Base-by-base conservation (phyloP, 2,888 invertebrate genomes). In the Holacanthella duospinosa region DNA sequence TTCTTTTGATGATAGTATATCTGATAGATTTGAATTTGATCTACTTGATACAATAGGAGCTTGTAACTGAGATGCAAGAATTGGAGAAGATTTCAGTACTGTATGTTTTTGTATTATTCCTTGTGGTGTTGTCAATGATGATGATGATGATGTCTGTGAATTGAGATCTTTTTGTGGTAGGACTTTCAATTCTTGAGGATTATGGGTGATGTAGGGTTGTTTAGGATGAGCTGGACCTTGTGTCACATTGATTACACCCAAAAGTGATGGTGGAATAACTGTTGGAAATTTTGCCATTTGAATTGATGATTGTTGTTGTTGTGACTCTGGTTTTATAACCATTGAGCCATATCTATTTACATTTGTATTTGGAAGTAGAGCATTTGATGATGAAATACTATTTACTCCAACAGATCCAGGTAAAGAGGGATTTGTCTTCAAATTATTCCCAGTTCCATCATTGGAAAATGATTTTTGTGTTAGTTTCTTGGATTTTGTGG, bases 21-120 rank as follows among this genome's bases (percentile, higher is more conserved):
- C 9, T 12, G 36, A 12, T 12, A 12, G 9, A 16, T 6, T 58
- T 29, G 36, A 12, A 24, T 9, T 12, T 6, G 12, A 57, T 48
- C 43, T 59, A 24, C n/a, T 62, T 16, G 48, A 27, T 21, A 56
- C 27, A 36, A 21, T 57, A 29, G 64, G 59, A 25, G 68, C 65
- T 59, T 71, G 71, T 1, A 72, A 62, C 55, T 72, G 70, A 12
- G 72, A 72, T 19, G 71, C 72, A n/a, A 71, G 62, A 25, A 71
- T 70, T 9, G 72, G 72, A 2, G 70, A 71, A 63, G 66, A 67
- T 62, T 71, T 68, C 21, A 25, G 21, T 16, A 65, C 21, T n/a
- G 12, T 4, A 9, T 48, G 12, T 36, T 36, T 36, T 36, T 36
- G 36, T 36, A 36, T 16, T 6, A 36, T 6, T 12, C 16, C 9